Evolutionary conservation across 2,797 vertebrate species (phyloP).

Genomic region (Lepidocolaptes lacrymiger): DNA sequence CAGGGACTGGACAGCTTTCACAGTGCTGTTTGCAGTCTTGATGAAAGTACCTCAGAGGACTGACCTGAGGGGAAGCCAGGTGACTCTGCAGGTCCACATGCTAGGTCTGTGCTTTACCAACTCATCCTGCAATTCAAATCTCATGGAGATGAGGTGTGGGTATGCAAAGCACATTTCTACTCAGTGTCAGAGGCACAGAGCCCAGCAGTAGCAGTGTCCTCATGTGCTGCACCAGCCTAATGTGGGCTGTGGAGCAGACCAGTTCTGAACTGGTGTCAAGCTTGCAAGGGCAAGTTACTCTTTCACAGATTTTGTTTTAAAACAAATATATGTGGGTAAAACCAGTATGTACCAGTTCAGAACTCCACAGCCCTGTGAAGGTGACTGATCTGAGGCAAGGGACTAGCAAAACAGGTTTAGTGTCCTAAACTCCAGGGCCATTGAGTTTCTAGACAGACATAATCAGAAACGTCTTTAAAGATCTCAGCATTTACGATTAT

Average conservation of each 20-base stretch:
- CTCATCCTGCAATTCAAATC: background rate
- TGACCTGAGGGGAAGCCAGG: background rate
- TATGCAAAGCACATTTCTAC: background rate
- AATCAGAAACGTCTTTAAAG: background rate
- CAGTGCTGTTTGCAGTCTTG: rapidly evolving
- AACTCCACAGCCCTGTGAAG: background rate
- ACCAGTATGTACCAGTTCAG: background rate
- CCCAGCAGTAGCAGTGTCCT: rapidly evolving
- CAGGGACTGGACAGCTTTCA: background rate
- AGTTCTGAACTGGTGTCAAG: background rate
- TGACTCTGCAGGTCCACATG: rapidly evolving
- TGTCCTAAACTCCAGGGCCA: background rate
- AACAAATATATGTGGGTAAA: background rate
- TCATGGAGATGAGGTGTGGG: rapidly evolving
- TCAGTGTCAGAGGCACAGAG: rapidly evolving
- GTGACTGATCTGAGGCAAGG: background rate
- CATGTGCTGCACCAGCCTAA: rapidly evolving
- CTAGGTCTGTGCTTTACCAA: background rate
- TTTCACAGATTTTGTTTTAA: background rate
- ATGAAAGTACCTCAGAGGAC: rapidly evolving
- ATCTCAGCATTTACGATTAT: background rate
- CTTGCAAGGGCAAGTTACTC: background rate
- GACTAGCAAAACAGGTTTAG: background rate
- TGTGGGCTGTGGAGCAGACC: background rate
- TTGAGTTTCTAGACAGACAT: background rate